These are phyloP conservation scores for Plectropomus leopardus DNA, from an alignment of 2,113 vertebrate species.

Conservation along the genomic window DNA sequence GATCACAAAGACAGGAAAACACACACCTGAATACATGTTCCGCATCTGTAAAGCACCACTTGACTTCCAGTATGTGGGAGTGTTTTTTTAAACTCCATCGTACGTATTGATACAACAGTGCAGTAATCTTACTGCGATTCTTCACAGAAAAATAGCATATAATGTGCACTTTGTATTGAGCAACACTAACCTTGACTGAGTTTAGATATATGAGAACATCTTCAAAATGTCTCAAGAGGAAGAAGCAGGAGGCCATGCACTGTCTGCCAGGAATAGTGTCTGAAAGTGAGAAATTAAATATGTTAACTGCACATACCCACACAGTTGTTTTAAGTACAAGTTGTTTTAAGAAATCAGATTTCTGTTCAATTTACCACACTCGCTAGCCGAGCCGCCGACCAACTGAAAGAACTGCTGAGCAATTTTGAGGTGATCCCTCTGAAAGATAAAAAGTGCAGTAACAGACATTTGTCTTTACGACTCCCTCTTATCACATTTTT, in stretches of 20 bases:
- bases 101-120: background rate
- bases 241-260: constrained; percentile 98
- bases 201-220: constrained; percentile 98
- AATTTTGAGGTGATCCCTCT: constrained; percentile 97
- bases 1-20: constrained; percentile 16
- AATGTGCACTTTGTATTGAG: background rate
- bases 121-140: constrained; percentile 12
- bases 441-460: constrained; percentile 38
- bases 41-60: constrained; percentile 27
- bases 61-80: constrained; percentile 29
- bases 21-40: background rate
- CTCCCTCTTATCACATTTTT: background rate
- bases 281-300: constrained; percentile 78
- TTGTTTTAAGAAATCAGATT: constrained; percentile 5
- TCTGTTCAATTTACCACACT: constrained; percentile 89
- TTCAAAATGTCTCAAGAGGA: constrained; percentile 94
- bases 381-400: constrained; percentile 96
- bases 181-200: constrained; percentile 92
- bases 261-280: constrained; percentile 97
- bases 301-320: background rate
- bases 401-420: constrained; percentile 98
- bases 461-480: background rate
- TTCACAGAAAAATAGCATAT: background rate
- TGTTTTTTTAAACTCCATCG: constrained; percentile 11
- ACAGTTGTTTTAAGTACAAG: background rate